Conservation (phyloP, 1,140 invertebrate genomes). For the Chelonus insularis region DNA sequence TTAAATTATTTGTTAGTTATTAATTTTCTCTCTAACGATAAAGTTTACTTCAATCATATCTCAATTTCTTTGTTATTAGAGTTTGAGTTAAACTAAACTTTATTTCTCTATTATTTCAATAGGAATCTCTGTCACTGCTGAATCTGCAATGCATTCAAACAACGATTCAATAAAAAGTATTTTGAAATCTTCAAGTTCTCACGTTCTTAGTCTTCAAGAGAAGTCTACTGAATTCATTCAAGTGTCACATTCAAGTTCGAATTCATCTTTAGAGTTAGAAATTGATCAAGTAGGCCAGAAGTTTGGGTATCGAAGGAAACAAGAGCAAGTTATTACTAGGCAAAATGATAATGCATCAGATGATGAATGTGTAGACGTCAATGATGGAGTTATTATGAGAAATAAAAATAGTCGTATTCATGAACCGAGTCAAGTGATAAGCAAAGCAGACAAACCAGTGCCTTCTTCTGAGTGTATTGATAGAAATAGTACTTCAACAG, state of each 20-base stretch:
- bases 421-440: background rate
- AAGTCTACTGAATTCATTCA: background rate
- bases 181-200: conserved; percentile 34
- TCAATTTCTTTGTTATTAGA: too few relatives aligned
- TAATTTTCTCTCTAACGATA: too few relatives aligned
- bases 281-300: background rate
- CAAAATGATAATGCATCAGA: background rate
- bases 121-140: background rate
- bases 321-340: background rate
- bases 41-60: too few relatives aligned
- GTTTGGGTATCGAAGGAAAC: background rate
- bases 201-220: conserved; percentile 1
- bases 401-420: conserved; percentile 1
- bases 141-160: background rate
- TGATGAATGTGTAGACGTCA: conserved; percentile 6
- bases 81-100: background rate
- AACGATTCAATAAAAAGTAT: conserved; percentile 38
- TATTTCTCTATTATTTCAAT: background rate
- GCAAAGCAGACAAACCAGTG: conserved; percentile 21
- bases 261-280: conserved; percentile 6
- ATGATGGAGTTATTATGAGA: conserved; percentile 1
- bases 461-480: conserved; percentile 22
- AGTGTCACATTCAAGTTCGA: background rate
- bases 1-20: too few relatives aligned
- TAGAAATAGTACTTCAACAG: conserved; percentile 12